Conservation (phyloP, 2,113 vertebrate species). For the Uria aalge region DNA sequence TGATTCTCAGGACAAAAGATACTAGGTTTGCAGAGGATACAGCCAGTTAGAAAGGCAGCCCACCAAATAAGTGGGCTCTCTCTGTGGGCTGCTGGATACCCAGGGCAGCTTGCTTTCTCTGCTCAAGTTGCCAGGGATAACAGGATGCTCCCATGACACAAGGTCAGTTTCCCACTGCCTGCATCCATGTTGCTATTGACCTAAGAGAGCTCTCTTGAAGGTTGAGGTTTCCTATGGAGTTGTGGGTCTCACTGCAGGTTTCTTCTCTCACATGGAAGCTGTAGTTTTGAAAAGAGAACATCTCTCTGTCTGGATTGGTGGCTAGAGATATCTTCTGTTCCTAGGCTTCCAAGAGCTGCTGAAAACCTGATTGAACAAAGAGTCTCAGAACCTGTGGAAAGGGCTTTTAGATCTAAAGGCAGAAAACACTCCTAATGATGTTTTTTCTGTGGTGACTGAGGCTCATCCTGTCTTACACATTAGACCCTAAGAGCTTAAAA, state of each 20-base stretch:
- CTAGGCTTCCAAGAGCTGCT: background rate
- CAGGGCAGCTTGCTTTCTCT: background rate
- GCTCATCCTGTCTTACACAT: background rate
- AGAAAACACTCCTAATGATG: background rate
- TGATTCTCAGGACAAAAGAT: background rate
- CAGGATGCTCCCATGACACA: constrained; percentile 39
- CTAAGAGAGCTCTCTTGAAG: background rate
- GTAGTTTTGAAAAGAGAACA: background rate
- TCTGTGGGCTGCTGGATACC: background rate
- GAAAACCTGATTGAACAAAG: background rate
- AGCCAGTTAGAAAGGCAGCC: background rate
- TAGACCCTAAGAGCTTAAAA: background rate
- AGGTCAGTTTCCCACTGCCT: constrained; percentile 14
- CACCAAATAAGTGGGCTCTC: background rate
- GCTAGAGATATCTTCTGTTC: background rate
- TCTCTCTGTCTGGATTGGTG: background rate
- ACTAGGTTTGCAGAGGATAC: background rate
- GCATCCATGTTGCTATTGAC: background rate
- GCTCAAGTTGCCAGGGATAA: background rate
- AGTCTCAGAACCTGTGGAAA: background rate
- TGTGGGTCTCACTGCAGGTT: background rate
- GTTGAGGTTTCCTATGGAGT: background rate
- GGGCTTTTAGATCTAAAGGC: background rate
- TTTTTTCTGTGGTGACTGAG: background rate
- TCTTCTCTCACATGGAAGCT: background rate